A percentile compares a stretch with the other conserved stretches of the same genome.
These are phyloP conservation scores for Heliconius hortense DNA, from an alignment of 2,888 invertebrate genomes.

Conservation along the genomic window DNA sequence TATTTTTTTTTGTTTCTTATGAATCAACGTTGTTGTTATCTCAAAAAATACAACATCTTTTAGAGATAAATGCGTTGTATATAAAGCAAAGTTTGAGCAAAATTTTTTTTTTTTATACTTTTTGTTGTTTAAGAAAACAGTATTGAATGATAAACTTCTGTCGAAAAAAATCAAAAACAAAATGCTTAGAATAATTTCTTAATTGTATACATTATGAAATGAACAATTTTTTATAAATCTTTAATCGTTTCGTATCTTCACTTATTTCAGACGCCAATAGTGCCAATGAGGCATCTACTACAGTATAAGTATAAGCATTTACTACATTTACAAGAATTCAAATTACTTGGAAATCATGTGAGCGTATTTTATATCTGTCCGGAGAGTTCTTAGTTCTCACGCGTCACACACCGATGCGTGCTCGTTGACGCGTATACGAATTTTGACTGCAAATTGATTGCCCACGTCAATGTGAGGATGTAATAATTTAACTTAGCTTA, in stretches of 20 bases:
- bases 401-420: constrained; percentile 32
- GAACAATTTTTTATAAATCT: too few species aligned
- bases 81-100: not conserved
- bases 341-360: not conserved
- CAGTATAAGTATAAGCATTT: not conserved
- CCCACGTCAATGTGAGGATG: constrained; percentile 30
- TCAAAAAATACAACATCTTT: not conserved
- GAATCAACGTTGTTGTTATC: not conserved
- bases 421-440: constrained; percentile 34
- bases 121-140: not conserved
- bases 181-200: too few species aligned
- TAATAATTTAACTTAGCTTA: constrained; percentile 26
- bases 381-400: constrained; percentile 40
- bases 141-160: not conserved
- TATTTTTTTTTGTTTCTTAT: not conserved
- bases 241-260: too few species aligned
- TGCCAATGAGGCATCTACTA: not conserved
- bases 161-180: too few species aligned
- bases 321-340: not conserved
- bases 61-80: not conserved
- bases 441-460: constrained; percentile 38
- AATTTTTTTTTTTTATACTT: not conserved
- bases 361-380: constrained; percentile 20
- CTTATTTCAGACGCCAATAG: not conserved
- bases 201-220: too few species aligned